Base-by-base conservation (phyloP, 2,797 vertebrate genomes). In the Luscinia luscinia region DNA sequence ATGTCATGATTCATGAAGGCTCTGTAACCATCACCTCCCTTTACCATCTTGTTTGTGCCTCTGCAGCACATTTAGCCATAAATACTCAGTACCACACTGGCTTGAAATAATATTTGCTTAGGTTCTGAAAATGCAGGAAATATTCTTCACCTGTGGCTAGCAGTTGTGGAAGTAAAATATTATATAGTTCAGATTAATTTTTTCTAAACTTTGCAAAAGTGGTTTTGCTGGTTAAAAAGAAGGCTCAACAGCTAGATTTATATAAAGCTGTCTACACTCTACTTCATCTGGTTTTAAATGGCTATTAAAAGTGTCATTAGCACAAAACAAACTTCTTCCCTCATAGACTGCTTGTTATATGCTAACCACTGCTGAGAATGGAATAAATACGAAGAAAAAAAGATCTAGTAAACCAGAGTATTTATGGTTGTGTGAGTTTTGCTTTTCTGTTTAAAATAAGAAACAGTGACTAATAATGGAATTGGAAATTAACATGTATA, bases 101-200 rank as follows among this genome's bases (percentile, higher is more conserved):
- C 55, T 87, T 92, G 86, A 83, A 92, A 84, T 61, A 89, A 54
- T 59, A 76, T 61, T 91, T 94, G 14, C 40, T 88, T 68, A 75
- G 20, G 15, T 90, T 94, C 40, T 81, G 79, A 89, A 89, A 91
- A 84, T 64, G 32, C 21, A 67, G 89, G 49, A 93, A 90, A 76
- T 17, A 36, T 67, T 84, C 41, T 92, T 85, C 57, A 87, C 26
- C 55, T 66, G 11, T 5, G 6, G 38, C 18, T 85, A 85, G 41
- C 21, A 26, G 63, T 90, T 58, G 9, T 79, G 23, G 32, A 89
- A 64, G 15, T 43, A 51, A 89, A 87, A 61, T 77, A 49, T 45
- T 46, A 11, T 34, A 7, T 34, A 11, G 11, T 63, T 87, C 79
- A 63, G n/a, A 58, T 76, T 55, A 72, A 41, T 59, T 83, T 85